Percentiles rank a stretch among this genome's conserved stretches.
phyloP scores from a whole-genome alignment of 2,888 invertebrate species.

The Meghimatium bilineatum region DNA sequence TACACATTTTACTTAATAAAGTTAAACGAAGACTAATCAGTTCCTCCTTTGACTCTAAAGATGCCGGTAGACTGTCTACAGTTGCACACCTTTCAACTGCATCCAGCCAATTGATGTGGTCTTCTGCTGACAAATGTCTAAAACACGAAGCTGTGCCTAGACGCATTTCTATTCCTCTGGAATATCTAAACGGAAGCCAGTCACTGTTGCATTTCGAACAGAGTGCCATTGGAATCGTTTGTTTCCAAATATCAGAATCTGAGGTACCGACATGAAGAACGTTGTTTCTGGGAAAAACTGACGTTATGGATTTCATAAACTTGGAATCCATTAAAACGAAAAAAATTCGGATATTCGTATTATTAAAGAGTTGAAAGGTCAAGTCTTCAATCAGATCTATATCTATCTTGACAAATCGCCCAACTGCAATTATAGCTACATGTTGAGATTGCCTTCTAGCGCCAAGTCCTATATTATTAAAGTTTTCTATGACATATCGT shows the following conservation, averaged over 20 bases:
- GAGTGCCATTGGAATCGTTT: constrained; percentile 10
- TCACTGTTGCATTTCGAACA: constrained; percentile 8
- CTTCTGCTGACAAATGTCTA: background rate
- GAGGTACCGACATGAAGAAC: background rate
- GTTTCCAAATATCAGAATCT: background rate
- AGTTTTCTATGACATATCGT: background rate
- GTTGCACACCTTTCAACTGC: background rate
- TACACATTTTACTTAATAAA: background rate
- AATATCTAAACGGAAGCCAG: background rate
- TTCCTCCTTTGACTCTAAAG: background rate
- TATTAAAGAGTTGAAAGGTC: background rate
- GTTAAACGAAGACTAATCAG: background rate
- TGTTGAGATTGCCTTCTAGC: background rate
- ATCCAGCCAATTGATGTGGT: constrained; percentile 2
- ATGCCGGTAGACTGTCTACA: background rate
- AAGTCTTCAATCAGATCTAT: background rate
- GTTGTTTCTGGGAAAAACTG: constrained; percentile 4
- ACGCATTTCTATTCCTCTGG: background rate
- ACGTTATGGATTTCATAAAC: background rate
- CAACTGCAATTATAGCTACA: constrained; percentile 4
- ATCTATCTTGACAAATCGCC: background rate
- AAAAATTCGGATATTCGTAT: background rate
- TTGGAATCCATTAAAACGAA: background rate
- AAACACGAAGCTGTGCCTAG: background rate
- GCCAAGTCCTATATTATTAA: background rate